Percentiles rank a stretch among this genome's conserved stretches.
phyloP scores from a whole-genome alignment of 2,888 invertebrate species.

The Spilosoma lubricipeda region DNA sequence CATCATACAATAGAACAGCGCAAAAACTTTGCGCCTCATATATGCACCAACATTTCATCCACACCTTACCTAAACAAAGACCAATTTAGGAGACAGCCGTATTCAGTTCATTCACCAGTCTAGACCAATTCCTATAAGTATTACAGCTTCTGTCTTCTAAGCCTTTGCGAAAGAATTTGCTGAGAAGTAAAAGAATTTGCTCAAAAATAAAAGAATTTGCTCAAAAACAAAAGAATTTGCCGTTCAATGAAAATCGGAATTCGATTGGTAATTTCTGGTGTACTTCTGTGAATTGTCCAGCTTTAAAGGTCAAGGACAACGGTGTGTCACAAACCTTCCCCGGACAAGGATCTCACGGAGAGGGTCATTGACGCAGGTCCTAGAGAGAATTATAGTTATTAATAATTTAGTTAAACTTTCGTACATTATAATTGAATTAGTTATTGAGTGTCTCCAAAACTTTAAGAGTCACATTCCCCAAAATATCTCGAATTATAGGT shows the following conservation, averaged over 20 bases:
- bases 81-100: conserved; percentile 41
- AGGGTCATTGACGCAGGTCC: background rate
- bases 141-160: conserved; percentile 16
- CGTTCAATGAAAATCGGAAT: background rate
- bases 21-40: background rate
- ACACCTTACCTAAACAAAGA: conserved; percentile 53
- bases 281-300: background rate
- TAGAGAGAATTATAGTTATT: background rate
- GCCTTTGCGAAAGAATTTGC: conserved; percentile 12
- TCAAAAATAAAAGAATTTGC: background rate
- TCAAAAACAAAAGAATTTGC: background rate
- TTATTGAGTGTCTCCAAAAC: background rate
- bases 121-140: conserved; percentile 51
- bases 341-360: background rate
- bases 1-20: background rate
- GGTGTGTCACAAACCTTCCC: background rate
- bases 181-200: background rate
- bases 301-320: background rate
- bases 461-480: background rate
- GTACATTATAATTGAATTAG: background rate
- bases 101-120: conserved; percentile 58
- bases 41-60: conserved; percentile 13
- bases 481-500: no score
- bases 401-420: background rate
- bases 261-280: background rate